Percentiles rank a stretch among this genome's conserved stretches.
Conservation (phyloP, 2,113 vertebrate genomes). For the Syrrhaptes paradoxus region DNA sequence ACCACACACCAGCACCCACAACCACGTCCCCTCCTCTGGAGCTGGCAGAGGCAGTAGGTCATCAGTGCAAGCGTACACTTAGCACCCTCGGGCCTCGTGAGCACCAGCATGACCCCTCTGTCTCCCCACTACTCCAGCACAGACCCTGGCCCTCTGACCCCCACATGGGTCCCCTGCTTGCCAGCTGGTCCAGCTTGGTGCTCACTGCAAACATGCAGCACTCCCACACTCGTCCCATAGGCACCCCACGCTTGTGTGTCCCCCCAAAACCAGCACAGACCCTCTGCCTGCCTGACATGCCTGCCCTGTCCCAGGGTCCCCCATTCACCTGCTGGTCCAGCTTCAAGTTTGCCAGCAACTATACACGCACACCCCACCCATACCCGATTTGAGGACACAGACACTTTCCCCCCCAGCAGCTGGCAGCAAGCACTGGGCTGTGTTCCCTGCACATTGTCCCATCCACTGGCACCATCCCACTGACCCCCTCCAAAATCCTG, state of each 20-base stretch:
- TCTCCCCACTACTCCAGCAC: too few relatives aligned
- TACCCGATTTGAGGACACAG: fast-evolving
- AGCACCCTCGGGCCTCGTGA: background rate
- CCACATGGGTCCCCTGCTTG: background rate
- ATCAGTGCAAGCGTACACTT: background rate
- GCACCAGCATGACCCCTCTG: fast-evolving
- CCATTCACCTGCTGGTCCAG: background rate
- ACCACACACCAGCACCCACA: background rate
- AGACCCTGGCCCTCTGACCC: too few relatives aligned
- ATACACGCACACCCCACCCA: too few relatives aligned
- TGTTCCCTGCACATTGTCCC: background rate
- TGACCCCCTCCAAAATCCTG: too few relatives aligned
- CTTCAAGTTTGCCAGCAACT: background rate
- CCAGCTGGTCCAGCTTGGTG: fast-evolving
- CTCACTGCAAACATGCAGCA: background rate
- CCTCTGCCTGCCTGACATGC: fast-evolving
- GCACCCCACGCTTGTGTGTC: background rate
- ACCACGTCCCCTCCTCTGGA: fast-evolving
- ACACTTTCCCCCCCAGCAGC: too few relatives aligned
- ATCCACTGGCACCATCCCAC: background rate
- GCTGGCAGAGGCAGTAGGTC: background rate
- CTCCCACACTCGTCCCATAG: fast-evolving
- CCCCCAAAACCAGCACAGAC: background rate
- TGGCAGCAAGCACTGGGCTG: background rate
- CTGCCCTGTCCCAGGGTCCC: background rate